Conservation (phyloP, 1,140 invertebrate species). For the Chymomyza costata region DNA sequence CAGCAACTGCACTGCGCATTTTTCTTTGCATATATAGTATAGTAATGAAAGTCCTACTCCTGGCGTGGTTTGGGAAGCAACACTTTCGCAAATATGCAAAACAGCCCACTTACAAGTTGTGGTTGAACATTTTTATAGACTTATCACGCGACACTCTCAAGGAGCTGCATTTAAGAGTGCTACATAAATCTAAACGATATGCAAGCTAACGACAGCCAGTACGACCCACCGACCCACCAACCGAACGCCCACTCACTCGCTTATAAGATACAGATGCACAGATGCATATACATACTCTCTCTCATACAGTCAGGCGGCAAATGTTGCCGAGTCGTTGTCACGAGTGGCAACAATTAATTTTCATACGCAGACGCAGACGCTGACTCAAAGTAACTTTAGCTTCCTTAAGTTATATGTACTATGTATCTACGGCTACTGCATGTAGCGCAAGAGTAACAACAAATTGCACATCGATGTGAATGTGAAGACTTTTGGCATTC, state of each 20-base stretch:
- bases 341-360: conserved; percentile 73
- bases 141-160: conserved; percentile 62
- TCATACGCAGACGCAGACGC: conserved; percentile 64
- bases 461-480: conserved; percentile 65
- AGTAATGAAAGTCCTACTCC: conserved; percentile 60
- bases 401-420: conserved; percentile 1
- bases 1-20: conserved; percentile 28
- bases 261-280: conserved; percentile 1
- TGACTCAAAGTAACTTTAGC: conserved; percentile 19
- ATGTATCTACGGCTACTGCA: conserved; percentile 29
- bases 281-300: too few relatives aligned
- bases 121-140: conserved; percentile 72
- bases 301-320: neutral
- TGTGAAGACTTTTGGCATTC: conserved; percentile 67
- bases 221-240: conserved; percentile 11
- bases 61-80: conserved; percentile 27
- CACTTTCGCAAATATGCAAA: conserved; percentile 64
- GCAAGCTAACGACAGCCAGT: conserved; percentile 9
- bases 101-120: conserved; percentile 62
- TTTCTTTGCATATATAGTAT: conserved; percentile 14
- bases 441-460: conserved; percentile 39
- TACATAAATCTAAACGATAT: conserved; percentile 66
- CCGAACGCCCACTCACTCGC: conserved; percentile 45
- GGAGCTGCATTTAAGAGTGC: conserved; percentile 24
- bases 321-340: conserved; percentile 40